A percentile compares a stretch with the other conserved stretches of the same genome.
phyloP scores from a whole-genome alignment of 2,797 vertebrate species.

The Melanotaenia parkinsoni region DNA sequence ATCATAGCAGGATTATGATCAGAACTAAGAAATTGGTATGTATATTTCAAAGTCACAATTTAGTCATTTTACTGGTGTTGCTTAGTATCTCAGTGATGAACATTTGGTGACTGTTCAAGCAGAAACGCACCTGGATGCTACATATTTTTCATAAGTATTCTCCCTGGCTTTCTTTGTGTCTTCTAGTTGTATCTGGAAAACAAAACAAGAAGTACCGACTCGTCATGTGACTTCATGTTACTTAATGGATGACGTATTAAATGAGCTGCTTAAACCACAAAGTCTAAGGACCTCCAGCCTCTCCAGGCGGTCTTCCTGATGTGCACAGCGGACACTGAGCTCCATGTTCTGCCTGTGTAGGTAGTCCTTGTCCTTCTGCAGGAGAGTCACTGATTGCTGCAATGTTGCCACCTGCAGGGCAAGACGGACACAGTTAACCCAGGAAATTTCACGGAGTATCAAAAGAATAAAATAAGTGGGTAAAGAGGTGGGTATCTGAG shows the following conservation, averaged over 20 bases:
- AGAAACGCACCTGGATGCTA: conserved; percentile 88
- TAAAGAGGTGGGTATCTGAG: background rate
- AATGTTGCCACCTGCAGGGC: conserved; percentile 85
- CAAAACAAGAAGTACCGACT: conserved; percentile 17
- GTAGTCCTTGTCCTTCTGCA: conserved; percentile 98
- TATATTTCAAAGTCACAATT: background rate
- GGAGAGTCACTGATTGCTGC: conserved; percentile 90
- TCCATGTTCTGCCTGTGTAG: conserved; percentile 95
- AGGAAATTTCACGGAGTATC: background rate
- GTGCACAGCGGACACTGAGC: conserved; percentile 92
- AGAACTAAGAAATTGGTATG: background rate
- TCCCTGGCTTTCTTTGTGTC: conserved; percentile 94
- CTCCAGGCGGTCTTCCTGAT: conserved; percentile 93
- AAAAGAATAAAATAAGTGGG: background rate
- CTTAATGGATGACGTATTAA: background rate
- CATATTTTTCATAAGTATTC: conserved; percentile 96
- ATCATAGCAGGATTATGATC: background rate
- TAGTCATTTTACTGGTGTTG: background rate
- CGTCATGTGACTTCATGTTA: background rate
- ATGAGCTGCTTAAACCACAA: background rate
- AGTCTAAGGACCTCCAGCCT: conserved; percentile 82
- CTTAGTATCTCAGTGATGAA: background rate
- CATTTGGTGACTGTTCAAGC: conserved; percentile 1
- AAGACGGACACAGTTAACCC: background rate
- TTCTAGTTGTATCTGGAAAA: conserved; percentile 88